These are phyloP conservation scores for Plutella xylostella DNA, from an alignment of 2,888 invertebrate genomes.

Conservation along the genomic window DNA sequence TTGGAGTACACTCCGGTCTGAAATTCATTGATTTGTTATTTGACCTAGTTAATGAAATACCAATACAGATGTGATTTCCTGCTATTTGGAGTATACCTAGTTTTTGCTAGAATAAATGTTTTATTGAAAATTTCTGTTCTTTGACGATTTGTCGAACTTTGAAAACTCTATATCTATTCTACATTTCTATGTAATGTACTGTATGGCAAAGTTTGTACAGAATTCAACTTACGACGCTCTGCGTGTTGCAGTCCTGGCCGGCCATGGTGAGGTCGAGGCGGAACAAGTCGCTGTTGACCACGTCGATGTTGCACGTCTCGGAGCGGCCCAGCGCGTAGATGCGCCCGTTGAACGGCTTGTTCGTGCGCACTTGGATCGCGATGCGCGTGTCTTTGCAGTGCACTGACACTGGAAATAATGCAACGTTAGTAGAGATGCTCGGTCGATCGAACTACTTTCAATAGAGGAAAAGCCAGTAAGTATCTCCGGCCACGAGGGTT, in stretches of 20 bases:
- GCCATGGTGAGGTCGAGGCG: conserved; percentile 92
- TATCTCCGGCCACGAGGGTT: no score
- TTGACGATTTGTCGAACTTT: not conserved
- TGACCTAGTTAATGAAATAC: no score
- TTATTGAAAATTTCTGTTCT: no score
- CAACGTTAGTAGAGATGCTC: conserved; percentile 7
- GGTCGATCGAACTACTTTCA: no score
- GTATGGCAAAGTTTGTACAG: not conserved
- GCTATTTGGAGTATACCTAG: no score
- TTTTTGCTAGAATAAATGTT: no score
- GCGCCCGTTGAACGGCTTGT: conserved; percentile 94
- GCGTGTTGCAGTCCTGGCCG: conserved; percentile 95
- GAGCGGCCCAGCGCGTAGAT: conserved; percentile 94
- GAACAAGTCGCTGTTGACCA: conserved; percentile 92
- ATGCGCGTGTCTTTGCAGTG: conserved; percentile 95
- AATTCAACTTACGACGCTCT: conserved; percentile 85
- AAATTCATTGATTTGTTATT: no score
- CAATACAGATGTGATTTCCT: not conserved
- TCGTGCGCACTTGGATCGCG: conserved; percentile 91
- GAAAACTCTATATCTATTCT: not conserved
- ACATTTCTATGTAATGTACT: not conserved
- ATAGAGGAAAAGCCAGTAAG: no score
- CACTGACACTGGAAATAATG: conserved; percentile 81
- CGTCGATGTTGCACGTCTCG: conserved; percentile 95
- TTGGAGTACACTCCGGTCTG: conserved; percentile 95